A percentile compares a stretch with the other conserved stretches of the same genome.
These are phyloP conservation scores for Esperia sulphurella DNA, from an alignment of 2,888 invertebrate species.

Conservation along the genomic window DNA sequence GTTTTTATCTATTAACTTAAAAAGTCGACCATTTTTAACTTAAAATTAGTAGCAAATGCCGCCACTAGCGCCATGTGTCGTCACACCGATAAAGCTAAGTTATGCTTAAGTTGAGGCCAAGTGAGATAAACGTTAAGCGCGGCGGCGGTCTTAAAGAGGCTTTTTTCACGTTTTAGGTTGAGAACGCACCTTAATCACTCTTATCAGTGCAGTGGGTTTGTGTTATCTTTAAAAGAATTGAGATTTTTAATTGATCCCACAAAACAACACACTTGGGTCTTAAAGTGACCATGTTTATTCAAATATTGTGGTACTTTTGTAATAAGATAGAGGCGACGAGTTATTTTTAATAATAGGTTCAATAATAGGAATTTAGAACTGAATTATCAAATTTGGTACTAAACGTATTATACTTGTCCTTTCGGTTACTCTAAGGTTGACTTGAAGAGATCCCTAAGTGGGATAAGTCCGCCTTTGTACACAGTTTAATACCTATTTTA, in stretches of 20 bases:
- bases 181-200: not conserved
- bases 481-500: too few species aligned
- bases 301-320: too few species aligned
- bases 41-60: conserved; percentile 42
- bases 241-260: conserved; percentile 16
- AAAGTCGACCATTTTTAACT: not conserved
- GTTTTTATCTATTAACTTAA: too few species aligned
- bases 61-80: conserved; percentile 45
- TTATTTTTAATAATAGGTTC: too few species aligned
- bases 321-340: too few species aligned
- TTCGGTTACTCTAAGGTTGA: too few species aligned
- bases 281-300: not conserved
- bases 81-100: conserved; percentile 49
- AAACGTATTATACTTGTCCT: too few species aligned
- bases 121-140: conserved; percentile 15
- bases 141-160: conserved; percentile 15
- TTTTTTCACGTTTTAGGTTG: conserved; percentile 3
- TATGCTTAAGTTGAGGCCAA: conserved; percentile 26
- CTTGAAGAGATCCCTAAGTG: too few species aligned
- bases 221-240: conserved; percentile 14
- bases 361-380: too few species aligned
- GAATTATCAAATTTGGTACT: too few species aligned
- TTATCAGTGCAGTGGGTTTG: conserved; percentile 10
- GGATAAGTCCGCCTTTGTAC: too few species aligned
- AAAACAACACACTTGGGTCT: conserved; percentile 13